Evolutionary conservation across 2,113 vertebrate genomes (phyloP).

Genomic region (Naja naja): DNA sequence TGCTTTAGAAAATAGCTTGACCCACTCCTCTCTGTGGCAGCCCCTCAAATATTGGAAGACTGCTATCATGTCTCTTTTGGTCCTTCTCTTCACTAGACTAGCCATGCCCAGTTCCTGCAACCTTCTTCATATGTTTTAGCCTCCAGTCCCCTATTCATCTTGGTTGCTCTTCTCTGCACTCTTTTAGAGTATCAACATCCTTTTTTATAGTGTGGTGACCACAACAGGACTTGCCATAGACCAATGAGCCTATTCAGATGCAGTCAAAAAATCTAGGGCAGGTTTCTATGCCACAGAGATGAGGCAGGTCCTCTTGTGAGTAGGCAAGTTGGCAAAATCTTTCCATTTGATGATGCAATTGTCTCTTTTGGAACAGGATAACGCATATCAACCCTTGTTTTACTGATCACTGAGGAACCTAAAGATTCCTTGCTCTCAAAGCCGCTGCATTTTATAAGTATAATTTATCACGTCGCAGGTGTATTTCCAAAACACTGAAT

Average conservation of each 20-base stretch:
- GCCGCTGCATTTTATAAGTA: background rate
- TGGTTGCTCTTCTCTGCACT: too few species aligned
- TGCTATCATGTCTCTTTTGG: too few species aligned
- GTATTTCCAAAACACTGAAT: background rate
- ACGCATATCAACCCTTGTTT: background rate
- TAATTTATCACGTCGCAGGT: background rate
- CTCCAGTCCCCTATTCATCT: too few species aligned
- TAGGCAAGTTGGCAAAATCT: background rate
- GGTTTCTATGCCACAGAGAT: background rate
- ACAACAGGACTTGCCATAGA: background rate
- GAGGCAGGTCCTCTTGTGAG: background rate
- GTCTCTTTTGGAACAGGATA: background rate
- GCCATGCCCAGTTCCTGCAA: too few species aligned
- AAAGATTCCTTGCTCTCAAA: background rate
- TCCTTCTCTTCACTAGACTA: too few species aligned
- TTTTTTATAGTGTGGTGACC: too few species aligned
- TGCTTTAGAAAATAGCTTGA: too few species aligned
- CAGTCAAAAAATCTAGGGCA: background rate
- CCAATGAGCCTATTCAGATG: background rate
- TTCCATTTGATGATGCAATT: background rate
- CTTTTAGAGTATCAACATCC: too few species aligned
- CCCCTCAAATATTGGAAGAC: too few species aligned
- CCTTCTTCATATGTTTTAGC: too few species aligned
- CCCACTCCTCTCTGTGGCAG: too few species aligned
- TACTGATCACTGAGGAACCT: background rate